Evolutionary conservation across 2,888 invertebrate species (phyloP), one percentile per base, ranked within the genome.

Genomic region (Hyposoter didymator): DNA sequence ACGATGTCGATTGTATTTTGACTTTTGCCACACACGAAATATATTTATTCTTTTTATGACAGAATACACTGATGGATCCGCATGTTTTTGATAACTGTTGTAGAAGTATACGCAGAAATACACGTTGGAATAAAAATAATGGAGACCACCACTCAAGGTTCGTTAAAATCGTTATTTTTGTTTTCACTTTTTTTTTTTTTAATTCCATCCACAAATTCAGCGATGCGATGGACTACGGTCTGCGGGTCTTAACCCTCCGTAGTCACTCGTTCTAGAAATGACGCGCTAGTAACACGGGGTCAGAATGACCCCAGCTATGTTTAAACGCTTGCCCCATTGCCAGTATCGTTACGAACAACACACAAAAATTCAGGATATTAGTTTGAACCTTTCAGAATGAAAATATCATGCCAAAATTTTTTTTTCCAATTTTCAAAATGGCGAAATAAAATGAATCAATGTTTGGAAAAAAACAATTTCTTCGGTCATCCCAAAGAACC

Each of bases 11-110:
- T 12, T 59, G 35, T 49, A 32, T 75, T 84, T 22, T 69, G 69
- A n/a, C 55, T 84, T 87, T 80, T 59, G 73, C 81, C 87, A 85
- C 85, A 84, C 84, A 79, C 70, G 84, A 84, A 82, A 84, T 82
- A 82, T 82, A 85, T 85, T 85, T 82, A 85, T 82, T 64, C 55
- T 70, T 70, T 84, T 70, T 84, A 87, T 87, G 82, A 87, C 83
- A 84, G 76, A 86, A 86, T 88, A 88, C 85, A 88, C 78, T 59
- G 84, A 59, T 59, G 67, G 45, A 70, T 78, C 64, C 55, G 64
- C 52, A 74, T 74, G 74, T 82, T 78, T 82, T 82, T 75, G 79
- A 78, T 74, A 82, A 82, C 45, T 75, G 52, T 82, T 78, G 75
- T 79, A 64, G 82, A 70, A 82, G 69, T 79, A 82, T 73, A 73